Evolutionary conservation across 1,140 invertebrate genomes (phyloP).

Genomic region (Drosophila bocqueti): DNA sequence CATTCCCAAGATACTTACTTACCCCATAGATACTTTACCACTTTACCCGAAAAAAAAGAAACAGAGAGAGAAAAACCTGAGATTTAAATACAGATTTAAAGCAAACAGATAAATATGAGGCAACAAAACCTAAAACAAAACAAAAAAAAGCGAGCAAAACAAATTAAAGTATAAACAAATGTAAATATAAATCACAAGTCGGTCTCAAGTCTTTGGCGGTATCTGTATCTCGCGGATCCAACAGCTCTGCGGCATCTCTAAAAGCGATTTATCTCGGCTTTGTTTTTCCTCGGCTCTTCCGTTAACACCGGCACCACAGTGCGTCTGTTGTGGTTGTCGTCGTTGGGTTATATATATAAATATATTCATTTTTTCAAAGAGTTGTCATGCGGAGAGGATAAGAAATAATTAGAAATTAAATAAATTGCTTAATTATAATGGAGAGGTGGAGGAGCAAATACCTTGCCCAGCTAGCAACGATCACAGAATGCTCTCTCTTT

Average conservation of each 20-base stretch:
- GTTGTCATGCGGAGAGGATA: constrained; percentile 37
- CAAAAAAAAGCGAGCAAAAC: not conserved
- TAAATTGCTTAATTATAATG: constrained; percentile 69
- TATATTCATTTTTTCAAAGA: constrained; percentile 30
- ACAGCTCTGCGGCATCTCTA: constrained; percentile 25
- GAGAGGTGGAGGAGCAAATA: not conserved
- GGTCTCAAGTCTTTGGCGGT: constrained; percentile 48
- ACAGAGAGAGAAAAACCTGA: not conserved
- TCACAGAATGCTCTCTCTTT: constrained; percentile 18
- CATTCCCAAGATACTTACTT: constrained; percentile 31
- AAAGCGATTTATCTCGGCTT: constrained; percentile 75
- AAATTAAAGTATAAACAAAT: constrained; percentile 35
- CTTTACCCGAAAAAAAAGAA: not conserved
- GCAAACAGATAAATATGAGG: constrained; percentile 2
- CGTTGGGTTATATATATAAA: not conserved
- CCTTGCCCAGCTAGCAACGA: constrained; percentile 1
- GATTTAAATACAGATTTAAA: not conserved
- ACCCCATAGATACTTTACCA: constrained; percentile 11
- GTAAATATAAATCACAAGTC: constrained; percentile 64
- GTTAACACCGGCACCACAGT: constrained; percentile 56
- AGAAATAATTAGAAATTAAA: constrained; percentile 70
- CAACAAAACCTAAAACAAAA: not conserved
- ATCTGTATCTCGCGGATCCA: constrained; percentile 19
- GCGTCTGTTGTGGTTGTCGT: constrained; percentile 41
- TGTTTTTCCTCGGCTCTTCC: constrained; percentile 36